Evolutionary conservation across 2,888 invertebrate species (phyloP), one percentile per base, ranked within the genome.

Genomic region (Platerodrilus igneus): DNA sequence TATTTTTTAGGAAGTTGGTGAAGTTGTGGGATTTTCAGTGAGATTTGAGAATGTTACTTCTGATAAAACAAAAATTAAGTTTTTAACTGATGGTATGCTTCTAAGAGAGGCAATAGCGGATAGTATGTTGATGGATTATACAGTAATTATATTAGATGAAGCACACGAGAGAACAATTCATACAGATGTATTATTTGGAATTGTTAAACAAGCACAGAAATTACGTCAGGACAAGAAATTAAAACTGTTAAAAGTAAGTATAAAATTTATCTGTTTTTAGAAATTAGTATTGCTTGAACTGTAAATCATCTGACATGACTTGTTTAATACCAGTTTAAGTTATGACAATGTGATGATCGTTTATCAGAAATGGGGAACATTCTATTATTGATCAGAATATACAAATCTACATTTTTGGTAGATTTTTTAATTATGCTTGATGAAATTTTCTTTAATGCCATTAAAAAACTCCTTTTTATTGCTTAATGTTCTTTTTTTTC

Each of bases 161-260:
- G 95, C 92, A 18, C 96, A 96, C 65, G 96, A 96, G 66, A 76
- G 96, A 25, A 94, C 95, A 2, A 81, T 96, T 1, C 88, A 89
- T 57, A 95, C 93, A 2, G 96, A 96, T 72, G 81, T 96, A 0
- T 71, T 96, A 1, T 89, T 96, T 70, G 94, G 94, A 0, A 86
- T 96, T 56, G 86, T 93, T 0, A 91, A 92, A 66, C 73, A 81
- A 50, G 92, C 93, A 1, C 94, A 94, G 61, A 79, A 76, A 55
- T 75, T 81, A 49, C 74, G 93, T 38, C 74, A 69, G 59, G 72
- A 74, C 22, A 73, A 75, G 53, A 78, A 77, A 41, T 50, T 76
- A 32, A 59, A 70, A 27, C 76, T 78, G 1, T 63, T 90, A 7
- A 90, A 88, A 72, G 80, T 86, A 61, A 57, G 32, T 23, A n/a